Percentiles rank a stretch among this genome's conserved stretches.
These are phyloP conservation scores for Junonia oenone DNA, from an alignment of 2,888 invertebrate genomes.

Conservation along the genomic window DNA sequence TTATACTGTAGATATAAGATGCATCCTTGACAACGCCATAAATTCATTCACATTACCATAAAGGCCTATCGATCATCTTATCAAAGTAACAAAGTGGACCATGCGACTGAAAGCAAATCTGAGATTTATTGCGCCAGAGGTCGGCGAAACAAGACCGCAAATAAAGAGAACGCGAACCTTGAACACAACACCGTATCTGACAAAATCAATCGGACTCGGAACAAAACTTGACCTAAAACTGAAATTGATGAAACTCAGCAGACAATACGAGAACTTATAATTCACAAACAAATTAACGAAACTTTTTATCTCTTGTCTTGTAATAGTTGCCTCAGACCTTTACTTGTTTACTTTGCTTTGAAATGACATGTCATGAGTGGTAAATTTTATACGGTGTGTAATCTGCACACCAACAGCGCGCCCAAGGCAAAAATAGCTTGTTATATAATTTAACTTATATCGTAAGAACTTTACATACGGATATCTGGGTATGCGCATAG, in stretches of 20 bases:
- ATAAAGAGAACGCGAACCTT: constrained; percentile 78
- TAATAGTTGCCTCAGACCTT: constrained; percentile 21
- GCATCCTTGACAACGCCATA: constrained; percentile 32
- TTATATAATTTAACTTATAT: constrained; percentile 12
- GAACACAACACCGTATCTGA: constrained; percentile 73
- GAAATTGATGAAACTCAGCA: constrained; percentile 56
- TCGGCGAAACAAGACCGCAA: constrained; percentile 75
- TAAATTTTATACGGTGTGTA: constrained; percentile 17
- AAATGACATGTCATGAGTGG: constrained; percentile 20
- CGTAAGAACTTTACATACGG: constrained; percentile 3
- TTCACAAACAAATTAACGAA: constrained; percentile 8
- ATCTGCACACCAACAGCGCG: constrained; percentile 19
- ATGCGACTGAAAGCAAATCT: constrained; percentile 65
- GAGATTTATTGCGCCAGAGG: constrained; percentile 75
- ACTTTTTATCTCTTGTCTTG: constrained; percentile 4
- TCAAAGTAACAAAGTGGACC: constrained; percentile 70
- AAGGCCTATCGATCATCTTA: constrained; percentile 68
- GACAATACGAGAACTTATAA: constrained; percentile 11
- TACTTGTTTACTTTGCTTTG: constrained; percentile 10
- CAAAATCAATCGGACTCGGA: constrained; percentile 75
- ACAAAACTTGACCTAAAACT: constrained; percentile 75
- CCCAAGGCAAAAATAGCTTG: constrained; percentile 14
- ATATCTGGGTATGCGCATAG: neutral
- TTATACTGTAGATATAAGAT: neutral
- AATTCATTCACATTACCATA: constrained; percentile 49